Conservation (phyloP, 2,113 vertebrate genomes). For the Sturnira hondurensis region DNA sequence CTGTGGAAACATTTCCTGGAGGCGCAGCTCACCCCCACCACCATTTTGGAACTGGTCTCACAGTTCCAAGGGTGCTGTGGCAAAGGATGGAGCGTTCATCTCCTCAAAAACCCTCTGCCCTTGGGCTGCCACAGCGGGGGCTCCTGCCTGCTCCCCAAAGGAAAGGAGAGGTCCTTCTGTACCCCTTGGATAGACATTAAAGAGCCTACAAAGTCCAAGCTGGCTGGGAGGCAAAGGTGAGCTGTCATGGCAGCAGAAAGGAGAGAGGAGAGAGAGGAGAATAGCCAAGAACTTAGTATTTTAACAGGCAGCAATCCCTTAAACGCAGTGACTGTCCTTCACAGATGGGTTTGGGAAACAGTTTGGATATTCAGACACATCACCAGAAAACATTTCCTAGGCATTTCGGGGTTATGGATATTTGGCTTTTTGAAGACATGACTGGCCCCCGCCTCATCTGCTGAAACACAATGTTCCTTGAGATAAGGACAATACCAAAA, state of each 20-base stretch:
- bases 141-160: background rate
- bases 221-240: background rate
- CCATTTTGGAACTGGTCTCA: background rate
- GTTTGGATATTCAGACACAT: background rate
- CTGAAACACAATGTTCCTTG: background rate
- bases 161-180: background rate
- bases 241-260: background rate
- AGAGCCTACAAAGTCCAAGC: background rate
- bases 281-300: background rate
- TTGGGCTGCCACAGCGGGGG: background rate
- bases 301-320: background rate
- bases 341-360: background rate
- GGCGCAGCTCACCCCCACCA: background rate
- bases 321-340: background rate
- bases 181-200: background rate
- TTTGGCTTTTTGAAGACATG: background rate
- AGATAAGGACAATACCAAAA: conserved; percentile 5
- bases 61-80: background rate
- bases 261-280: background rate
- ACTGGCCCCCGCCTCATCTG: background rate
- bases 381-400: background rate
- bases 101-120: background rate
- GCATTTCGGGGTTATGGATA: background rate
- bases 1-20: conserved; percentile 23
- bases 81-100: background rate